These are phyloP conservation scores for Bombyx mori DNA, from an alignment of 1,140 invertebrate genomes.

Conservation along the genomic window ASM3026992v2 NC_085112.1:13891001-13891500, in stretches of 20 bases:
- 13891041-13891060: slow-evolving; percentile 50
- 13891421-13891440: too few species aligned
- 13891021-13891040: slow-evolving; percentile 45
- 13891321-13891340: too few species aligned
- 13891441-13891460: slow-evolving; percentile 10
- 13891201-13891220: too few species aligned
- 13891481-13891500: slow-evolving; percentile 65
- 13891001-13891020: slow-evolving; percentile 51
- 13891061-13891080: slow-evolving; percentile 42
- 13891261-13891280: too few species aligned
- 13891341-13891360: too few species aligned
- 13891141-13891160: not conserved
- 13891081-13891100: slow-evolving; percentile 31
- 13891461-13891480: slow-evolving; percentile 60
- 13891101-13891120: slow-evolving; percentile 31
- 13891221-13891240: too few species aligned
- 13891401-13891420: too few species aligned
- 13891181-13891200: not conserved
- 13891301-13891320: too few species aligned
- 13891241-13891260: too few species aligned
- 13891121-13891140: slow-evolving; percentile 22
- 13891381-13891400: too few species aligned
- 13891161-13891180: not conserved
- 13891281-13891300: too few species aligned
- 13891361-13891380: too few species aligned